These are phyloP conservation scores for Cephus cinctus DNA, from an alignment of 1,140 invertebrate species.

Conservation along the genomic window DNA sequence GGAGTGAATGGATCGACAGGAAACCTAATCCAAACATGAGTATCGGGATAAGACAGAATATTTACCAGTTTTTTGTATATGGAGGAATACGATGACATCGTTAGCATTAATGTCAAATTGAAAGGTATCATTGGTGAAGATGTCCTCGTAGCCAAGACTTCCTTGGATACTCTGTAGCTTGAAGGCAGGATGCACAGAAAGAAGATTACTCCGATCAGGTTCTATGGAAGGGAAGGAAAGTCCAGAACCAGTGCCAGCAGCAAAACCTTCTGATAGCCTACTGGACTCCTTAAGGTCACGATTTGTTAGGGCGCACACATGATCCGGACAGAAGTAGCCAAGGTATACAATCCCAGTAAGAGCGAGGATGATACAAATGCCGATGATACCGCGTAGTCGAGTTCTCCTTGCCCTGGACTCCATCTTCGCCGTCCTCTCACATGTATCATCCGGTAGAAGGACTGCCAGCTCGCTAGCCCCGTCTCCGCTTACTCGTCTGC, in stretches of 20 bases:
- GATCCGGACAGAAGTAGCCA: slow-evolving; percentile 85
- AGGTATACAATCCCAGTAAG: slow-evolving; percentile 82
- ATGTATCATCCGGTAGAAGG: slow-evolving; percentile 32
- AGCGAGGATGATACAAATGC: slow-evolving; percentile 75
- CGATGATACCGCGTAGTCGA: slow-evolving; percentile 70
- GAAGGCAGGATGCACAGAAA: slow-evolving; percentile 47
- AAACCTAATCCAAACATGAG: background rate
- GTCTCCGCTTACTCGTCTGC: slow-evolving; percentile 31
- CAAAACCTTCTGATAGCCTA: slow-evolving; percentile 43
- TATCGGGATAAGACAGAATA: slow-evolving; percentile 7
- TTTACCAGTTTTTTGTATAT: slow-evolving; percentile 93
- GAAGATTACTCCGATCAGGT: slow-evolving; percentile 40
- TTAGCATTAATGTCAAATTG: slow-evolving; percentile 85
- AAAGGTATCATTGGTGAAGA: slow-evolving; percentile 77
- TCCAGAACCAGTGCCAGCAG: slow-evolving; percentile 51
- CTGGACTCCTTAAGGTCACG: slow-evolving; percentile 57
- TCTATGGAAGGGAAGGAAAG: slow-evolving; percentile 56
- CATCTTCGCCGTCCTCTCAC: slow-evolving; percentile 38
- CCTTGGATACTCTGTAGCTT: slow-evolving; percentile 51
- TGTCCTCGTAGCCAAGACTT: slow-evolving; percentile 71
- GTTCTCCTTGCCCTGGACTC: slow-evolving; percentile 46
- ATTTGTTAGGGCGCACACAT: slow-evolving; percentile 75
- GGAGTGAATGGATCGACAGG: too few relatives aligned
- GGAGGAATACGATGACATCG: slow-evolving; percentile 97
- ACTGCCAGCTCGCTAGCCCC: slow-evolving; percentile 36